A percentile compares a stretch with the other conserved stretches of the same genome.
These are phyloP conservation scores for Umimayanthus kanabou DNA, from an alignment of 92 coral and sea anemone species.

Conservation along the genomic window DNA sequence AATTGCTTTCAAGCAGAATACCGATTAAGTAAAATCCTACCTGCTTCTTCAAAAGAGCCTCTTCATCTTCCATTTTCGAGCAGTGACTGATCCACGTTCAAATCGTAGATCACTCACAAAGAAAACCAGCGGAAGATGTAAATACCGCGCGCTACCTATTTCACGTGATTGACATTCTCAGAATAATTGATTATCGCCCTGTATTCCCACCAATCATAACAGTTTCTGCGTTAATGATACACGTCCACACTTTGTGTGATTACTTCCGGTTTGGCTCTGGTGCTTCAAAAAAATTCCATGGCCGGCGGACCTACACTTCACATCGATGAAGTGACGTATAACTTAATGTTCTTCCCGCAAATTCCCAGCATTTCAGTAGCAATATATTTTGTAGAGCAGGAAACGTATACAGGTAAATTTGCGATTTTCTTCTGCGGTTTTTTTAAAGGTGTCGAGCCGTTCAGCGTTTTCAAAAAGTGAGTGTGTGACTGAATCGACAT, in stretches of 20 bases:
- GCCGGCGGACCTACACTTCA: not conserved
- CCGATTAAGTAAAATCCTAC: conserved; percentile 1
- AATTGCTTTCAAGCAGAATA: not conserved
- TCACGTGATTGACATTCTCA: conserved; percentile 43
- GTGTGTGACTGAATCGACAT: not conserved
- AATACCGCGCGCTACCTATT: conserved; percentile 33
- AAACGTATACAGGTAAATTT: not conserved
- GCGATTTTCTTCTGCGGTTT: not conserved
- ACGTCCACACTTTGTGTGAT: not conserved
- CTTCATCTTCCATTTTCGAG: conserved; percentile 35
- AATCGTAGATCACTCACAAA: conserved; percentile 32
- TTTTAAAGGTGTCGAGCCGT: not conserved
- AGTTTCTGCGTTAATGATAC: not conserved
- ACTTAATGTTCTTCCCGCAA: not conserved
- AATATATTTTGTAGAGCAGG: not conserved
- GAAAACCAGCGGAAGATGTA: conserved; percentile 32
- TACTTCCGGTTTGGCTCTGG: conserved; percentile 38
- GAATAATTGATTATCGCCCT: conserved; percentile 35
- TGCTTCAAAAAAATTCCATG: conserved; percentile 13
- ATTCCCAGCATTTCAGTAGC: conserved; percentile 8
- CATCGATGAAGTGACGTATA: conserved; percentile 10
- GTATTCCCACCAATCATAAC: conserved; percentile 37
- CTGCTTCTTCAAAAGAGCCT: conserved; percentile 40
- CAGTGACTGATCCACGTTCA: conserved; percentile 22
- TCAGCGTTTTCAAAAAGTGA: not conserved